Evolutionary conservation across 92 coral and sea anemone species (phyloP), one percentile per base, ranked within the genome.

Genomic region (Galaxea fascicularis): DNA sequence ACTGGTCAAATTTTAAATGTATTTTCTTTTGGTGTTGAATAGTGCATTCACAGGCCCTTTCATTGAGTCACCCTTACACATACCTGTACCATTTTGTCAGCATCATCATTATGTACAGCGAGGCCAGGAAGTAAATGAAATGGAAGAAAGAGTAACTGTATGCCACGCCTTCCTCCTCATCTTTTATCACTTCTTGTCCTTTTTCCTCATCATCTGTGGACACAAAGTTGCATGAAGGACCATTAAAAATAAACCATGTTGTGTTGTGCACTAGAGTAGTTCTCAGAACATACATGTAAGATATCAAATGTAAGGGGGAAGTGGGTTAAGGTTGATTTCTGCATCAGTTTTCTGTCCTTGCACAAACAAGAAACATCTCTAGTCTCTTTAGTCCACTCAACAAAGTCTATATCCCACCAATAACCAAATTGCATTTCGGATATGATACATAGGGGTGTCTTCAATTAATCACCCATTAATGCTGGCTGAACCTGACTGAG

Each of bases 131-230:
- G 85, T 81, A 94, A 30, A 96, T 78, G 39, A 94, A 96, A 76
- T 96, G 98, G 88, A 96, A 96, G 86, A 94, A 96, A 8, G 98
- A 96, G 76, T 96, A 96, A 67, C 95, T 96, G 88, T 96, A 96
- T 14, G 90, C 90, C 35, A 95, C 98, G 6, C 82, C 87, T 7
- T 96, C 98, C 24, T 94, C 98, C 51, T 96, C 98, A 51, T 96
- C 98, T 28, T 85, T 91, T 24, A 87, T 76, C 70, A 96, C 96
- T 46, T 93, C 82, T 35, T 80, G 83, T 35, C 93, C 90, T 84
- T 92, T 91, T 87, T 96, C 98, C 11, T 90, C 93, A 82, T 95
- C 96, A 60, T 26, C 91, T 85, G 75, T 35, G 18, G 68, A 25
- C n/a, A 74, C 52, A 49, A n/a, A 73, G 17, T 73, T 27, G 35